These are phyloP conservation scores for Lonchura striata DNA, from an alignment of 2,113 vertebrate species.

Conservation along the genomic window DNA sequence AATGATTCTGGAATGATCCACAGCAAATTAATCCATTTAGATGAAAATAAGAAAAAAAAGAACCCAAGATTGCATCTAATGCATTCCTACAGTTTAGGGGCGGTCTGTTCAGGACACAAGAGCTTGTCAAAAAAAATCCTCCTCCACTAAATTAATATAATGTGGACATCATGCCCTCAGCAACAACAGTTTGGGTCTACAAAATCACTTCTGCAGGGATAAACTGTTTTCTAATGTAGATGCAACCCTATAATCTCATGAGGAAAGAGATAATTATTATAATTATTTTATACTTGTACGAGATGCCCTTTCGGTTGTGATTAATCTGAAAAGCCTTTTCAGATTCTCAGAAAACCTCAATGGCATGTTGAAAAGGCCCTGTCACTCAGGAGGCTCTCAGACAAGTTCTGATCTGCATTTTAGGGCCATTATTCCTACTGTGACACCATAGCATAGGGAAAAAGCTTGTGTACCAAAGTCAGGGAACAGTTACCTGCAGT, in stretches of 20 bases:
- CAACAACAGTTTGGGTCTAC: background rate
- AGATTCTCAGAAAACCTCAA: background rate
- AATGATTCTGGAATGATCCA: background rate
- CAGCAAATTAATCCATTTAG: background rate
- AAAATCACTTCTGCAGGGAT: background rate
- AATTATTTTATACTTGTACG: background rate
- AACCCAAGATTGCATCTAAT: background rate
- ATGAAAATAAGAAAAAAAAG: background rate
- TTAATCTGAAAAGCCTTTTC: conserved; percentile 34
- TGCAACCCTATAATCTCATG: background rate
- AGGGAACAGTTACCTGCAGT: conserved; percentile 3
- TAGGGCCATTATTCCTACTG: conserved; percentile 4
- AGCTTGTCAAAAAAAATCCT: background rate
- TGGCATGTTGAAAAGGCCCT: background rate
- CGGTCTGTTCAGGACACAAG: background rate
- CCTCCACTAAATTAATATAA: background rate
- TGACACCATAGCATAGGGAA: background rate
- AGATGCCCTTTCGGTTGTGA: background rate
- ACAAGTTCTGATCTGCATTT: background rate
- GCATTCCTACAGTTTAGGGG: background rate
- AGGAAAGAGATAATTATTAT: background rate
- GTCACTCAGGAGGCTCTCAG: background rate
- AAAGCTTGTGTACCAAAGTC: background rate
- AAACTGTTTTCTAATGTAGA: background rate
- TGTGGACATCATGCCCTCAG: background rate